These are phyloP conservation scores for Ceyx erithaca DNA, from an alignment of 2,797 vertebrate genomes.

Conservation along the genomic window DNA sequence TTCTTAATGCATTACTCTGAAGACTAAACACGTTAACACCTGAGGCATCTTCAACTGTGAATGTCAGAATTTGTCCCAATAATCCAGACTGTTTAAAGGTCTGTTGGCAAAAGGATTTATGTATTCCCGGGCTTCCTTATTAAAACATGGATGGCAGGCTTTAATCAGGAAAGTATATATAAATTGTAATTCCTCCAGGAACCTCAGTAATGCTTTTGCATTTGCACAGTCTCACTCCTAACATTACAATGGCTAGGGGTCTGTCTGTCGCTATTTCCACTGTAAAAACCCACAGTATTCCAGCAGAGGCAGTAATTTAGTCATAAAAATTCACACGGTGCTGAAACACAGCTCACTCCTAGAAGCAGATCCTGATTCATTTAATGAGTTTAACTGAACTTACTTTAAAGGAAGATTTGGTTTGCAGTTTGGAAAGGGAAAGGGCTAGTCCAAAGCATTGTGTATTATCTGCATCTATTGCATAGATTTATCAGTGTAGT, in stretches of 20 bases:
- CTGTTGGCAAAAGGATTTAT: background rate
- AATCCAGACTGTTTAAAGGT: background rate
- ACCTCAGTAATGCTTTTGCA: conserved; percentile 18
- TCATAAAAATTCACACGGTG: background rate
- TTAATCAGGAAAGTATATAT: background rate
- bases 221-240: conserved; percentile 26
- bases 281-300: conserved; percentile 34
- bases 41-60: background rate
- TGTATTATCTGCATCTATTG: background rate
- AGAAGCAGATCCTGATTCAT: background rate
- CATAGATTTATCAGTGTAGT: background rate
- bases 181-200: conserved; percentile 34
- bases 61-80: background rate
- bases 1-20: background rate
- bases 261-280: conserved; percentile 30
- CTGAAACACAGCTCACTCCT: conserved; percentile 23
- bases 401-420: background rate
- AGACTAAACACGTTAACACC: background rate
- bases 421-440: background rate
- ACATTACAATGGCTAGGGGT: conserved; percentile 27
- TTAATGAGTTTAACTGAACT: background rate
- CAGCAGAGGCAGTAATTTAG: background rate
- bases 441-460: background rate
- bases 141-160: background rate
- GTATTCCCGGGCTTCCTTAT: background rate